Evolutionary conservation across 2,797 vertebrate species (phyloP), one percentile per base, ranked within the genome.

Genomic region (Peromyscus aztecus): DNA sequence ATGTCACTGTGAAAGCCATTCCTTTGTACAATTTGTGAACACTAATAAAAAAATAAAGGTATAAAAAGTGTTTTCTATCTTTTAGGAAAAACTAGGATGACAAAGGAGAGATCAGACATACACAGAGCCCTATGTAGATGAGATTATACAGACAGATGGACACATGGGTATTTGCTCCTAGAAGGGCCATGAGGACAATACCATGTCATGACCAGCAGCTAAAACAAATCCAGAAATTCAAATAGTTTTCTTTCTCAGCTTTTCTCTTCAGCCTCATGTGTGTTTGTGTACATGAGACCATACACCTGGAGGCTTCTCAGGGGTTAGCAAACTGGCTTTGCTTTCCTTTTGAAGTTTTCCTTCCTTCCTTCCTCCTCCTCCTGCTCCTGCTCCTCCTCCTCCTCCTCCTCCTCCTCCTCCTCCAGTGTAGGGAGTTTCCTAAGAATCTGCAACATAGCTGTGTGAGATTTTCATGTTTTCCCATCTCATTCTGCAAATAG

Each of bases 401-500:
- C 57, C 57, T 59, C 57, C 1, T 59, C 65, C 14, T 69, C 9
- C 29, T 31, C 29, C 8, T 67, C 90, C n/a, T 16, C 49, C 24
- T 87, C 61, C 43, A 67, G 75, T 16, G 65, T 29, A 89, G 83
- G 95, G 46, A 95, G 52, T 49, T 69, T 86, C 52, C 84, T 96
- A 94, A 94, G 83, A 86, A 88, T 90, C 91, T 77, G 27, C 85
- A 59, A 57, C 90, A 92, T 92, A 57, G 82, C 96, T 84, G 2
- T 93, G 90, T 91, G 59, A 0, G 1, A 57, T 83, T 96, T 95
- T 93, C 86, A 69, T 83, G 89, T 95, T 82, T 97, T 92, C 40
- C 89, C 78, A 85, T 96, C 71, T 95, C 61, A 46, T 31, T 95
- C 94, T 97, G 86, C 76, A 97, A 96, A 97, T 97, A 95, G 63